A percentile compares a stretch with the other conserved stretches of the same genome.
These are phyloP conservation scores for Caenorhabditis inopinata DNA, from an alignment of 1,140 invertebrate species.

Conservation along the genomic window DNA sequence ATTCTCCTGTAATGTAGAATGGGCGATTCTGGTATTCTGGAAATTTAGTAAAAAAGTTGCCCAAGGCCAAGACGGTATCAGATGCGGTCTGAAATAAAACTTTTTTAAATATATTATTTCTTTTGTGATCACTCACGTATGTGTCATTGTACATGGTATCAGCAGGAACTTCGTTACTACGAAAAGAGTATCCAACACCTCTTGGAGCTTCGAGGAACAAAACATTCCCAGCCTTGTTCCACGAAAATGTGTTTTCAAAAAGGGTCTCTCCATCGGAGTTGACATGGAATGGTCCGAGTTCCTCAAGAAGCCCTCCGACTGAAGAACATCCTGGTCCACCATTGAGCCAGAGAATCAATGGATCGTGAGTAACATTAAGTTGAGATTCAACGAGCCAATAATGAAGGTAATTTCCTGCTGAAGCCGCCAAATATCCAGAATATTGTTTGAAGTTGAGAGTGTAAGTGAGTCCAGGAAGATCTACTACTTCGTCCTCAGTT, in stretches of 20 bases:
- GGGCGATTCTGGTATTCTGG: slow-evolving; percentile 68
- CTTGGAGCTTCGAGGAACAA: slow-evolving; percentile 70
- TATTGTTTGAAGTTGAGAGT: slow-evolving; percentile 49
- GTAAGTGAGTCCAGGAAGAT: slow-evolving; percentile 49
- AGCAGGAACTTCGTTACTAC: slow-evolving; percentile 55
- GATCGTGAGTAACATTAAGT: slow-evolving; percentile 35
- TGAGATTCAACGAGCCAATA: slow-evolving; percentile 56
- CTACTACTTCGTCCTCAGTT: slow-evolving; percentile 39
- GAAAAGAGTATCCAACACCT: slow-evolving; percentile 71
- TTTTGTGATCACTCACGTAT: not conserved
- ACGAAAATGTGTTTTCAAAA: slow-evolving; percentile 68
- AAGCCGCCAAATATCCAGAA: slow-evolving; percentile 48
- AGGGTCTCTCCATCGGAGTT: slow-evolving; percentile 63
- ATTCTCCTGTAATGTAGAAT: slow-evolving; percentile 68
- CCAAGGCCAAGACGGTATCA: slow-evolving; percentile 68
- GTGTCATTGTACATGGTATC: slow-evolving; percentile 68
- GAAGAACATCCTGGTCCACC: slow-evolving; percentile 71
- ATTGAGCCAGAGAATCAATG: slow-evolving; percentile 67
- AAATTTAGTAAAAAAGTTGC: slow-evolving; percentile 69
- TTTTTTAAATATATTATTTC: not conserved
- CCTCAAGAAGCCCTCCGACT: slow-evolving; percentile 69
- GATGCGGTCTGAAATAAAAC: slow-evolving; percentile 49
- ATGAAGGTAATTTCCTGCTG: slow-evolving; percentile 49
- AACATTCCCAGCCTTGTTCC: slow-evolving; percentile 73
- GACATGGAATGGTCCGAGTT: slow-evolving; percentile 69